Evolutionary conservation across 2,888 invertebrate species (phyloP).

Genomic region (Sphecodes monilicornis): DNA sequence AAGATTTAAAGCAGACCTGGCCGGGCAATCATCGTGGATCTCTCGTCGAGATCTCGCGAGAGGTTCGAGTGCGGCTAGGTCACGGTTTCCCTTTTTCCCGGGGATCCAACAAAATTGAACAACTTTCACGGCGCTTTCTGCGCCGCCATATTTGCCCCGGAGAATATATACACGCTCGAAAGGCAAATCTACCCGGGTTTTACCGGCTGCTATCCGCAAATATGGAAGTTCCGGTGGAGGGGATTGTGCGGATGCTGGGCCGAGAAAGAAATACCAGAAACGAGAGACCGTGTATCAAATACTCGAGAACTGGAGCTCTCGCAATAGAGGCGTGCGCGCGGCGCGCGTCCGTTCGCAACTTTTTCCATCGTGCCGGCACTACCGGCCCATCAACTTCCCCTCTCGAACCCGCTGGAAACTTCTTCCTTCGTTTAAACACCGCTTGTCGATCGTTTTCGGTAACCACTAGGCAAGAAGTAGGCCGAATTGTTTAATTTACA

Average conservation of each 20-base stretch:
- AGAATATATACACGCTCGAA: slow-evolving; percentile 5
- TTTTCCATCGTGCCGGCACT: slow-evolving; percentile 31
- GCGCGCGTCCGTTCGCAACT: slow-evolving; percentile 15
- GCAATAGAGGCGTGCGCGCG: slow-evolving; percentile 11
- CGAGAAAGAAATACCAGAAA: slow-evolving; percentile 6
- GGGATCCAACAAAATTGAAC: slow-evolving; percentile 8
- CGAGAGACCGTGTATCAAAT: slow-evolving; percentile 17
- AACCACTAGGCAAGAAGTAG: background rate
- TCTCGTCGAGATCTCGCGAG: background rate
- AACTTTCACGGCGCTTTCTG: slow-evolving; percentile 7
- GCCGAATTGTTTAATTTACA: background rate
- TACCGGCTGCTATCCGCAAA: slow-evolving; percentile 4
- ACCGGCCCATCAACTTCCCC: slow-evolving; percentile 10
- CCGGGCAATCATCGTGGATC: background rate
- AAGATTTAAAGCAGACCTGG: background rate
- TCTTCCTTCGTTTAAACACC: background rate
- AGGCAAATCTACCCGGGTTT: slow-evolving; percentile 11
- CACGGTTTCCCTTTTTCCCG: background rate
- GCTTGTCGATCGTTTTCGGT: slow-evolving; percentile 7
- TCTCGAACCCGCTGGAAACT: background rate
- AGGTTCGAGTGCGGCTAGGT: background rate
- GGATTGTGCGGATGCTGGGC: background rate
- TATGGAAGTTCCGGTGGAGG: background rate
- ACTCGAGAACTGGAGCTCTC: slow-evolving; percentile 25
- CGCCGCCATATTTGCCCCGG: slow-evolving; percentile 7